Conservation (phyloP, 2,113 vertebrate species). For the Macaca nemestrina region DNA sequence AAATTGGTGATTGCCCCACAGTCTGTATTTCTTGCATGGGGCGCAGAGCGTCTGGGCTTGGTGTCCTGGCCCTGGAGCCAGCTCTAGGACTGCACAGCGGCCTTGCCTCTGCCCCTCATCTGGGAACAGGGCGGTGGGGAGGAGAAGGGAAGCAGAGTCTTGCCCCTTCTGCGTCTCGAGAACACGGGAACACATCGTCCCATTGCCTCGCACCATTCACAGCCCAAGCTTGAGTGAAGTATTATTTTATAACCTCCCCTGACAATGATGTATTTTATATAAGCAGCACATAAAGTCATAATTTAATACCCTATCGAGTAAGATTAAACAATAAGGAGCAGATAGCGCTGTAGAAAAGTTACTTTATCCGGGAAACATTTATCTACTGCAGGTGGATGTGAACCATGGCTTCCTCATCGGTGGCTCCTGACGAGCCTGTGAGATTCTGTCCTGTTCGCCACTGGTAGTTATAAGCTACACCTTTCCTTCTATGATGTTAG, state of each 20-base stretch:
- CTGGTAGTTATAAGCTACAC: background rate
- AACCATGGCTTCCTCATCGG: fast-evolving
- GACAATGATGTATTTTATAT: background rate
- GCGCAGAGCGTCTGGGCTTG: too few species aligned
- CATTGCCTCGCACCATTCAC: too few species aligned
- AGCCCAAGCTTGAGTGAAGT: background rate
- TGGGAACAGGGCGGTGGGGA: background rate
- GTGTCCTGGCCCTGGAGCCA: too few species aligned
- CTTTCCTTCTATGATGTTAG: too few species aligned
- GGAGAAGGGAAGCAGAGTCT: background rate
- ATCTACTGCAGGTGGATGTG: too few species aligned
- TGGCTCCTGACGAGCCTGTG: background rate
- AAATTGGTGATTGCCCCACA: too few species aligned
- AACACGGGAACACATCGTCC: background rate
- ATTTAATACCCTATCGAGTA: background rate
- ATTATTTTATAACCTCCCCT: background rate
- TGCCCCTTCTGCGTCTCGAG: background rate
- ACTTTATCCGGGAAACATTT: background rate
- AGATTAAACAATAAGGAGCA: background rate
- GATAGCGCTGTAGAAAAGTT: background rate
- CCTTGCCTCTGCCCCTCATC: too few species aligned
- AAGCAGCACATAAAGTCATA: background rate
- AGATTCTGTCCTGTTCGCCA: background rate
- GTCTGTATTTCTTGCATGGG: too few species aligned
- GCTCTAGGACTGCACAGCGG: too few species aligned